Conservation (phyloP, 1,140 invertebrate species). For the Drosophila ogumai region DNA sequence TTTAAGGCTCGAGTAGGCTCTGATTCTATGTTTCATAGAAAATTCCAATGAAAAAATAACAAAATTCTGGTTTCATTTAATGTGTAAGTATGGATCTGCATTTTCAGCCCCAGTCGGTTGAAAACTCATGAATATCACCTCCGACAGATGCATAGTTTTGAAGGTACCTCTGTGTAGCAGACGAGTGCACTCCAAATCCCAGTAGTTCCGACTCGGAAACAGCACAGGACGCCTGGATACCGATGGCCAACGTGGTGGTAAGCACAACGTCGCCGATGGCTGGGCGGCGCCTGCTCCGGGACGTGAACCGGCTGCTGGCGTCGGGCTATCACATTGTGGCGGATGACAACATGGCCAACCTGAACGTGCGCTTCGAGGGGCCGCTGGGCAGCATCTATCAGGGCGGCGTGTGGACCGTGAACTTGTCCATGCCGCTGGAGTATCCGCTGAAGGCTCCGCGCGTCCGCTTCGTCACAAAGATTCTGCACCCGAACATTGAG, state of each 20-base stretch:
- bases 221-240: constrained; percentile 48
- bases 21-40: constrained; percentile 24
- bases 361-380: constrained; percentile 99
- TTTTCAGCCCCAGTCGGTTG: neutral
- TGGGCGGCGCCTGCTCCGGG: constrained; percentile 99
- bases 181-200: constrained; percentile 70
- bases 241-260: constrained; percentile 65
- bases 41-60: constrained; percentile 58
- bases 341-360: constrained; percentile 98
- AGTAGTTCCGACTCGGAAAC: constrained; percentile 64
- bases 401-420: constrained; percentile 99
- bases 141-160: constrained; percentile 61
- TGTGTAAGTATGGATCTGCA: constrained; percentile 54
- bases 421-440: constrained; percentile 98
- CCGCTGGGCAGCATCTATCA: constrained; percentile 99
- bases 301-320: constrained; percentile 99
- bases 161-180: constrained; percentile 73
- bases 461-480: constrained; percentile 99
- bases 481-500: constrained; percentile 99
- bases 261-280: constrained; percentile 99
- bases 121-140: no score
- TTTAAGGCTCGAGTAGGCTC: constrained; percentile 40
- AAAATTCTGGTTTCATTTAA: constrained; percentile 73
- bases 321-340: constrained; percentile 99
- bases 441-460: constrained; percentile 99